Evolutionary conservation across 1,140 invertebrate genomes (phyloP), one percentile per base, ranked within the genome.

Genomic region (Drosophila equinoxialis): DNA sequence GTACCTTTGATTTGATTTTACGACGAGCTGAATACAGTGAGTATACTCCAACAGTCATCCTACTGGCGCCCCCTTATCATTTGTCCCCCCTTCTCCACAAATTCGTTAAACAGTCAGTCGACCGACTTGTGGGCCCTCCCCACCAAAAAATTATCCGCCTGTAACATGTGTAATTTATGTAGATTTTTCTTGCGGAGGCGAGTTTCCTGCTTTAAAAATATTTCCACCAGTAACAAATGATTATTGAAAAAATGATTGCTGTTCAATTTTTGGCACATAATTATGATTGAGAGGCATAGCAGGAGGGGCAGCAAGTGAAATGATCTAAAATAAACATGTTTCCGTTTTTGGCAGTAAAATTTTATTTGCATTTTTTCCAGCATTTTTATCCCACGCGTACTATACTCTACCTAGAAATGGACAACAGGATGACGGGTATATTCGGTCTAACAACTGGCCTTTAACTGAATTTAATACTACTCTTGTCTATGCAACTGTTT

Each of bases 1-100:
- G 77, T 79, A 76, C 45, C 83, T 66, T 70, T 79, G 79, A 85
- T 85, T 85, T 86, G 79, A 85, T 85, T 85, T 85, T 72, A 79
- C 76, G 66, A 85, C 60, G 58, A 68, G 54, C 60, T 79, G 68
- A 71, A 60, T 65, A 68, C 69, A 11, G 54, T 30, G 66, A 11
- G 26, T 17, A 45, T 35, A 20, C 41, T 33, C 66, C 48, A 26
- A 26, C 2, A 30, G 30, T 30, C 35, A 41, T 20, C 2, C 20
- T 14, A 13, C 62, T 13, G 30, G 33, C 39, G 2, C 17, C 11
- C 8, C 20, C 35, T 1, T 11, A 30, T 39, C 10, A 13, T n/a
- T 0, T 6, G 20, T 10, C 2, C n/a, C 26, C 1, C 23, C 26
- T 13, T 60, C 61, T 23, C 41, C 55, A 58, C 33, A 58, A 41